Base-by-base conservation (phyloP, 2,888 invertebrate genomes). In the Microplitis deprimator region DNA sequence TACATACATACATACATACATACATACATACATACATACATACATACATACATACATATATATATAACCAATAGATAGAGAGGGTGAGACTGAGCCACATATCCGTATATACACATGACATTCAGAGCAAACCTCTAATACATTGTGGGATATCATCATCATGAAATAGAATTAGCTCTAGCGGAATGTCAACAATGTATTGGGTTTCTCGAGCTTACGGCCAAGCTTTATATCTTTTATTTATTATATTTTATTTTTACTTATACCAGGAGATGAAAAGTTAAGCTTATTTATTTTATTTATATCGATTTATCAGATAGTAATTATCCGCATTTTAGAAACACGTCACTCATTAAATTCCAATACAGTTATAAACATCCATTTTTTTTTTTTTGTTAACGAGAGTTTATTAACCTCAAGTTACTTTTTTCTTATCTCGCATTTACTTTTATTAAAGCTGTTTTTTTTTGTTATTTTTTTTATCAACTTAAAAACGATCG, bases 161-260 rank as follows among this genome's bases (percentile, higher is more conserved):
- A 40, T 40, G 41, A 68, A 50, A 17, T 50, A 70, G 67, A 79
- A 50, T 50, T 76, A 67, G 74, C 75, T 39, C 72, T 67, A 64
- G 59, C 29, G 75, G 75, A 80, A 80, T 78, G 76, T 73, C 73
- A 78, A 80, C 75, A 75, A 77, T 75, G 69, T 67, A 40, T 29
- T 71, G 68, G 74, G 62, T 65, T 65, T 65, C 68, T 10, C 62
- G 67, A 70, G 62, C 70, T 65, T 60, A 62, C 6, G 39, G 68
- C 68, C 29, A 60, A 72, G 74, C 50, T 69, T 72, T 50, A 68
- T 64, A 16, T 39, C 10, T 40, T 62, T 39, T 38, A 64, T 73
- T 16, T 75, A n/a, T 60, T 16, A 62, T 62, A 8, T 16, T 62
- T 62, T 62, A n/a, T 62, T 62, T 16, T 62, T 16, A 4, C 6